Base-by-base conservation (phyloP, 2,113 vertebrate genomes). In the Theropithecus gelada region DNA sequence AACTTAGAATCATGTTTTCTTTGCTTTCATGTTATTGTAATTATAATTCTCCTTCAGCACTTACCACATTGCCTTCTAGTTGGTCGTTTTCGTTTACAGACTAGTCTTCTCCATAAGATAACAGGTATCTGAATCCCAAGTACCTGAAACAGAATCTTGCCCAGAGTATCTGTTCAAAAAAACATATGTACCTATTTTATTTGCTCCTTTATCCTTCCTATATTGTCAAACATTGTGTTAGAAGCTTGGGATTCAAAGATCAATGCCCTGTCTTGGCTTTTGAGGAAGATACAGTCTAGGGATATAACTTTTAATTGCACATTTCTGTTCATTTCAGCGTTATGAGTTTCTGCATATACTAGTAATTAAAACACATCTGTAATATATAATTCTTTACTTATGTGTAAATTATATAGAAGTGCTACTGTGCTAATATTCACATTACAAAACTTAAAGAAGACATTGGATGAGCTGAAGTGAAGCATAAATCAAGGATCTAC, bases 311-410 rank as follows among this genome's bases (percentile, higher is more conserved):
- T 55, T 68, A 18, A 94, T 90, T 61, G 17, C 7, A 55, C 18
- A 16, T 92, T 64, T 76, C 55, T 72, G 45, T 43, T 45, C 52
- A 38, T 76, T 95, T 94, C n/a, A 50, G 8, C 50, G 45, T 85
- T 88, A 76, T 48, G 82, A 75, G 27, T 72, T 80, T 94, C 70
- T 92, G 35, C 23, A 35, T 59, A 72, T 0, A 66, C 40, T 84
- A 72, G 40, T 83, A 93, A 80, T 81, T 84, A 92, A 96, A 88
- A 52, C 38, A 89, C 52, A 90, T 38, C 73, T 72, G 13, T 16
- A 72, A 55, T 52, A 84, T 20, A 59, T 75, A 87, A 93, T n/a
- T 87, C 25, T 76, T 96, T 72, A 59, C 43, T 92, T 88, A 87
- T 72, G 86, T 95, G 70, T 78, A 90, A 92, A 92, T 96, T 75